Conservation (phyloP, 2,113 vertebrate species). For the Dromiciops gliroides region DNA sequence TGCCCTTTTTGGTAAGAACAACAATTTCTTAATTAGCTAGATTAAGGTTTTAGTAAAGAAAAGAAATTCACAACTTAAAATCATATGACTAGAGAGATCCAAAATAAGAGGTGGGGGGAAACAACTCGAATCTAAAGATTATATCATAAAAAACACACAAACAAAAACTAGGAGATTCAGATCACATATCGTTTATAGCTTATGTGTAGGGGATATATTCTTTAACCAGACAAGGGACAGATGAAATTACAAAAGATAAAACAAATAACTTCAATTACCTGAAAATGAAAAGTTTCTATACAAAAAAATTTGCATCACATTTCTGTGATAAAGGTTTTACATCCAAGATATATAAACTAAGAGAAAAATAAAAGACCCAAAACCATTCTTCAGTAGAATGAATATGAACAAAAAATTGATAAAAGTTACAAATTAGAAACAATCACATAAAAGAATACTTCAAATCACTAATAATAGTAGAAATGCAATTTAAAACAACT, state of each 20-base stretch:
- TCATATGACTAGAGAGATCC: neutral
- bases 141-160: neutral
- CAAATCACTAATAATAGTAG: neutral
- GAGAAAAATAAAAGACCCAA: neutral
- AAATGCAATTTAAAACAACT: neutral
- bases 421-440: neutral
- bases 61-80: slow-evolving; percentile 33
- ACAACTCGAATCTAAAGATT: neutral
- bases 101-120: neutral
- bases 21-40: slow-evolving; percentile 49
- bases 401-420: neutral
- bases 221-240: neutral
- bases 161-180: neutral
- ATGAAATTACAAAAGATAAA: neutral
- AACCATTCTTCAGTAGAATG: neutral
- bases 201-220: neutral
- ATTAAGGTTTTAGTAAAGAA: slow-evolving; percentile 49
- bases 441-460: neutral
- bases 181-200: neutral
- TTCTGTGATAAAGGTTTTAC: neutral
- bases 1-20: slow-evolving; percentile 29
- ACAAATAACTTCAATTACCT: neutral
- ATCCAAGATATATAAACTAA: neutral
- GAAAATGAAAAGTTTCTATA: neutral
- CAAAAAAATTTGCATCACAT: neutral